These are phyloP conservation scores for Leistus spinibarbis DNA, from an alignment of 2,888 invertebrate genomes.

Conservation along the genomic window DNA sequence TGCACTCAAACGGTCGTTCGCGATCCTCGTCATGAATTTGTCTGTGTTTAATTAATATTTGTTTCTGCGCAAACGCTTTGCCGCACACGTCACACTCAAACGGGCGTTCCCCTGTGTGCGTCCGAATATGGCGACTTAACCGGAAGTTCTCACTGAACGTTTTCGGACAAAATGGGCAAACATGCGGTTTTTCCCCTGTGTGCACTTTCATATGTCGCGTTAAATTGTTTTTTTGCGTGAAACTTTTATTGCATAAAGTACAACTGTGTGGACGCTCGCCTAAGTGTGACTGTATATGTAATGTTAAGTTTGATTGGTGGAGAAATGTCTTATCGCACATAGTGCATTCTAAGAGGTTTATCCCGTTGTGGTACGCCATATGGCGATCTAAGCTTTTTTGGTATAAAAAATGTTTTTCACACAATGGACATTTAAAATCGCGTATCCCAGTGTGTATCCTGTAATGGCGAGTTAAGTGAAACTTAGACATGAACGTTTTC, in stretches of 20 bases:
- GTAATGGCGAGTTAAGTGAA: conserved; percentile 20
- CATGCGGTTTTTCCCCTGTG: conserved; percentile 47
- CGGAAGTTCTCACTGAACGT: conserved; percentile 47
- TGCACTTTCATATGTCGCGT: conserved; percentile 48
- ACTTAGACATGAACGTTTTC: conserved; percentile 18
- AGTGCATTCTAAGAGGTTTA: conserved; percentile 15
- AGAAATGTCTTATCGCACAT: conserved; percentile 24
- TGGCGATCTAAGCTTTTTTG: conserved; percentile 27
- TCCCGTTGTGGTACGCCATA: conserved; percentile 22
- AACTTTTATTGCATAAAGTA: conserved; percentile 20
- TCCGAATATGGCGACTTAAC: conserved; percentile 47
- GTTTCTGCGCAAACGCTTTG: conserved; percentile 49
- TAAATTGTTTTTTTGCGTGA: conserved; percentile 42
- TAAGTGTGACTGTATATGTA: conserved; percentile 18
- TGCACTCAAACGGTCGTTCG: conserved; percentile 2
- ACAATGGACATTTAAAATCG: conserved; percentile 17
- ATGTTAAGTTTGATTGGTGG: conserved; percentile 21
- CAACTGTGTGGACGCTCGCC: conserved; percentile 25
- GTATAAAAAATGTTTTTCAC: conserved; percentile 19
- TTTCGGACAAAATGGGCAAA: conserved; percentile 46
- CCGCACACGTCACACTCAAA: conserved; percentile 47
- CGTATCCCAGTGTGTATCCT: conserved; percentile 9
- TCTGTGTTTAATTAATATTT: conserved; percentile 46
- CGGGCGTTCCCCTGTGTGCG: conserved; percentile 49
- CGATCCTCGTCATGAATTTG: conserved; percentile 18